Evolutionary conservation across 2,888 invertebrate species (phyloP), one percentile per base, ranked within the genome.

Genomic region (Toxonevra muliebris): DNA sequence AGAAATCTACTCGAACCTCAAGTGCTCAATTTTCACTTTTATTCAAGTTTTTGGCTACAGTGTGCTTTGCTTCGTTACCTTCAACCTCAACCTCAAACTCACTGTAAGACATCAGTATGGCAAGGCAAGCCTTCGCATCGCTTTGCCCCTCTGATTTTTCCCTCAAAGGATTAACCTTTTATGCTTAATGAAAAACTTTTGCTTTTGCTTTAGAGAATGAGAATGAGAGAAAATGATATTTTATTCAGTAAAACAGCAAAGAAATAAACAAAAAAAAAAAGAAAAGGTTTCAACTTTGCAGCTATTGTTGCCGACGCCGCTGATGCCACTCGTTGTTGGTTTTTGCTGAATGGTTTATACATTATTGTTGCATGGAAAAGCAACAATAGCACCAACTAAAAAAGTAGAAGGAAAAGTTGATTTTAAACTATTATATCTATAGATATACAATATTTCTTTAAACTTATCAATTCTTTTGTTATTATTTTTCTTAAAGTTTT

Each of bases 381-480:
- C 30, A 30, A 30, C 30, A 30, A 30, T 30, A 30, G 7, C 30
- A 30, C 3, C 30, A 30, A 7, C 7, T 30, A 30, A 4, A 30
- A 30, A 30, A n/a, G n/a, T n/a, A n/a, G n/a, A n/a, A n/a, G n/a
- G n/a, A n/a, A 7, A 4, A 30, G 30, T 30, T 30, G 30, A 2
- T 30, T 30, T 30, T 30, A 30, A 2, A 30, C 30, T 30, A 30
- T 2, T 30, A 30, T 30, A 30, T 30, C 3, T 30, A 30, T 30
- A 30, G 7, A 30, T 30, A 30, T 30, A 30, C 7, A n/a, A 65
- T 65, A 53, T 67, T 69, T 65, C 65, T 63, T 65, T 66, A 69
- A 71, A 73, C 64, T 73, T 71, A 66, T 68, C 70, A 69, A 66
- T 69, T 68, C 68, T 50, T 57, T 73, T 70, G 70, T 73, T 70